phyloP scores from a whole-genome alignment of 2,797 vertebrate species.

The Cyclopterus lumpus region DNA sequence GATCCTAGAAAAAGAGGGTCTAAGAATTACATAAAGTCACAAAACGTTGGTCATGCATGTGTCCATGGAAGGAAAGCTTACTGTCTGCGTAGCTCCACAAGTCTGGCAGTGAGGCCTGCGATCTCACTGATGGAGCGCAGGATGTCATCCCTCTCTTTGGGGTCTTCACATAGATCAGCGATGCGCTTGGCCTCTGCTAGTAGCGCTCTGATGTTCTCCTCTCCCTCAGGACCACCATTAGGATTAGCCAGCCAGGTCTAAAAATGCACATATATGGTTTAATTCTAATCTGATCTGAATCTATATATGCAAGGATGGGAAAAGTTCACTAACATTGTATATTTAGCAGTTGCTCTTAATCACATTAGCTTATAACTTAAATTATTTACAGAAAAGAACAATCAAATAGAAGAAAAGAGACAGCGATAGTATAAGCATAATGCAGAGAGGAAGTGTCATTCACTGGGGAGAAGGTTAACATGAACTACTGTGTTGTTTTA shows the following conservation, averaged over 20 bases:
- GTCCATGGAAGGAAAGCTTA: constrained; percentile 71
- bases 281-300: constrained; percentile 1
- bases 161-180: constrained; percentile 95
- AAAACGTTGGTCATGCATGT: not conserved
- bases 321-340: not conserved
- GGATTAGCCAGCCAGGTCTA: constrained; percentile 96
- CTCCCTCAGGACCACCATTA: constrained; percentile 93
- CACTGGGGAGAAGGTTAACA: constrained; percentile 21
- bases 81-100: constrained; percentile 92
- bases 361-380: not conserved
- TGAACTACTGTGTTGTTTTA: constrained; percentile 40
- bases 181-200: constrained; percentile 95
- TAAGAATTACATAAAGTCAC: constrained; percentile 48
- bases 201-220: constrained; percentile 93
- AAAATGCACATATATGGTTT: constrained; percentile 13
- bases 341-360: not conserved
- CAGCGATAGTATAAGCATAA: not conserved
- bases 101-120: constrained; percentile 91
- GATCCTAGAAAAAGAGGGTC: constrained; percentile 60
- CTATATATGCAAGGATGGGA: not conserved
- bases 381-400: not conserved
- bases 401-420: not conserved
- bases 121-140: constrained; percentile 96
- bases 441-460: not conserved
- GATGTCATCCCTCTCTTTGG: constrained; percentile 97